A percentile compares a stretch with the other conserved stretches of the same genome.
Conservation (phyloP, 2,797 vertebrate genomes). For the Hypotaenidia philippensis region DNA sequence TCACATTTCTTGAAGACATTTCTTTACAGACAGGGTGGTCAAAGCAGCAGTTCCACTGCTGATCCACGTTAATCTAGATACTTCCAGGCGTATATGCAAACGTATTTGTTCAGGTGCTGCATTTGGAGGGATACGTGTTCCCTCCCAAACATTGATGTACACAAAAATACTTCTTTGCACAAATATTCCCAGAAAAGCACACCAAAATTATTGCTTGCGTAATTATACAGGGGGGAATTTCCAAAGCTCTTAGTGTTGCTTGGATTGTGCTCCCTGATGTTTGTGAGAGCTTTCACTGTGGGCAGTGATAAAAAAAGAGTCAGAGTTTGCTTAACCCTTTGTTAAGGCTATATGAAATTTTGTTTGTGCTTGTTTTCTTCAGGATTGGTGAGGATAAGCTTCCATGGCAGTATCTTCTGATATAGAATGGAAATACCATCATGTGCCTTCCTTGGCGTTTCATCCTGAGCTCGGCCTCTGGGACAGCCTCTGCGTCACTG, state of each 20-base stretch:
- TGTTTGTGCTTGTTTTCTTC: neutral
- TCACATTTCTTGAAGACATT: neutral
- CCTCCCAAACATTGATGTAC: neutral
- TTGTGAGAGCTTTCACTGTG: neutral
- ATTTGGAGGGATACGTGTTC: neutral
- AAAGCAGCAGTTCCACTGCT: neutral
- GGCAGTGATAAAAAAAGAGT: neutral
- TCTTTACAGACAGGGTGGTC: neutral
- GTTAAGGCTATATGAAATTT: neutral
- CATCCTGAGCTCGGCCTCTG: rapidly evolving
- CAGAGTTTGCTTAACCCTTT: neutral
- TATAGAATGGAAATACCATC: neutral
- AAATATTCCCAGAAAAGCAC: neutral
- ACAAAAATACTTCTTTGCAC: neutral
- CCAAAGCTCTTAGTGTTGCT: neutral
- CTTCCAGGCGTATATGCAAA: neutral
- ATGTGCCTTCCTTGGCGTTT: neutral
- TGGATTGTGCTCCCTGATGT: neutral
- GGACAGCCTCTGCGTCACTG: neutral
- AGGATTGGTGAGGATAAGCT: rapidly evolving
- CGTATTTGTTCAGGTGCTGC: neutral
- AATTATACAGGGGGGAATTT: neutral
- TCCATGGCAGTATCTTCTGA: neutral
- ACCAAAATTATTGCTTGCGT: neutral
- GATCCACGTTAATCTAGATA: neutral